Evolutionary conservation across 2,888 invertebrate species (phyloP).

Genomic region (Strigamia maritima): DNA sequence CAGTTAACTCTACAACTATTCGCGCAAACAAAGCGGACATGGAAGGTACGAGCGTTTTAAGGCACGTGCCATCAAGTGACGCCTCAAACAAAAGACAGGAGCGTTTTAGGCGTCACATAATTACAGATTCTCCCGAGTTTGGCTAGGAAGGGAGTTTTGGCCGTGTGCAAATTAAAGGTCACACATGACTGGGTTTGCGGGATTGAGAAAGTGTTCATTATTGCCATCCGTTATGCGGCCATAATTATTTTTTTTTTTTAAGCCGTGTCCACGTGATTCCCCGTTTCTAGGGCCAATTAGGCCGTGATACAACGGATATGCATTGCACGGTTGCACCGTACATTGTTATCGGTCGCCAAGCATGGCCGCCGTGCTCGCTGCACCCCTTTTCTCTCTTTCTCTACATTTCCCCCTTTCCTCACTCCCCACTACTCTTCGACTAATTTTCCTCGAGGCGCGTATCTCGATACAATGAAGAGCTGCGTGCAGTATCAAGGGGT

Average conservation of each 20-base stretch:
- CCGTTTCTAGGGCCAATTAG: conserved; percentile 28
- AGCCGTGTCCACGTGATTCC: conserved; percentile 19
- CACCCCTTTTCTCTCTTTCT: not conserved
- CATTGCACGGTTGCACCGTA: not conserved
- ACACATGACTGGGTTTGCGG: conserved; percentile 38
- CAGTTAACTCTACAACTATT: not conserved
- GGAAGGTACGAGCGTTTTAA: not conserved
- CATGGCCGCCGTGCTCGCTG: not conserved
- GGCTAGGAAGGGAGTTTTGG: conserved; percentile 1
- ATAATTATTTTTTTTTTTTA: conserved; percentile 36
- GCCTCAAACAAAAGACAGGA: not conserved
- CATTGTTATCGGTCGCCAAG: not conserved
- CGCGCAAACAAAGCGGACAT: not conserved
- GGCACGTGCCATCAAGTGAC: not conserved
- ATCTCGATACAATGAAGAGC: not conserved
- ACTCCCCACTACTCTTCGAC: not conserved
- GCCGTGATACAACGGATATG: conserved; percentile 7
- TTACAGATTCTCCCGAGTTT: conserved; percentile 12
- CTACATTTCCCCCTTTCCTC: not conserved
- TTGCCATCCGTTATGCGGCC: conserved; percentile 37
- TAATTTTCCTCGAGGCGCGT: not conserved
- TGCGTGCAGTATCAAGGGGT: not conserved
- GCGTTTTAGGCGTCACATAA: conserved; percentile 8
- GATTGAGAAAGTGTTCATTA: conserved; percentile 38
- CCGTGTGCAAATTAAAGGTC: conserved; percentile 33